Evolutionary conservation across 1,140 invertebrate species (phyloP), one percentile per base, ranked within the genome.

Genomic region (Microplitis demolitor): DNA sequence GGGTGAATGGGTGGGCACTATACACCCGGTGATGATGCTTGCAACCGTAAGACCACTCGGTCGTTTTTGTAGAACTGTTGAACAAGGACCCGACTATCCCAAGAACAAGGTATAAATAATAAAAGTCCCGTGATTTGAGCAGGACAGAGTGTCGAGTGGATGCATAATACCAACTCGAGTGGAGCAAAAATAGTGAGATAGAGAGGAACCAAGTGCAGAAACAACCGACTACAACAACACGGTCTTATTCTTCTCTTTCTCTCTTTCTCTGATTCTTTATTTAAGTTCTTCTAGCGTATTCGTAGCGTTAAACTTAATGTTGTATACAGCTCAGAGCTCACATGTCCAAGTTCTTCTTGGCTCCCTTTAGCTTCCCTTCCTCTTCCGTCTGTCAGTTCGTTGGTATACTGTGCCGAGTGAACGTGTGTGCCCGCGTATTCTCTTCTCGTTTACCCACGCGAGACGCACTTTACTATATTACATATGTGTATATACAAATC

Each of bases 1-100:
- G 82, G 83, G 83, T 85, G 80, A 68, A 67, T 74, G 74, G 80
- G 74, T 75, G 70, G 74, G 70, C 69, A 69, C 75, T 74, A 73
- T 66, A 64, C 71, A 66, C 60, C 39, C 39, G 53, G 69, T 61
- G 63, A 71, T 61, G 39, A 64, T 45, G 61, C 34, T 63, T n/a
- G 61, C 67, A 24, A 60, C 24, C 24, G 24, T 24, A 24, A 24
- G 53, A 69, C n/a, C 34, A 39, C 14, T 39, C 34, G 11, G 13
- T 45, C 34, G 4, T 11, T 11, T n/a, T 4, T 60, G 3, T 6
- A 8, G 9, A 60, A 24, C 24, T 24, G 24, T 24, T 24, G 24
- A 24, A 24, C 24, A 24, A 24, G 24, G 24, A 24, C 24, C 24
- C 24, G 24, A 24, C 24, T 24, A 24, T 24, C 24, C 24, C 24